Evolutionary conservation across 2,888 invertebrate genomes (phyloP).

Genomic region (Nebria salina): DNA sequence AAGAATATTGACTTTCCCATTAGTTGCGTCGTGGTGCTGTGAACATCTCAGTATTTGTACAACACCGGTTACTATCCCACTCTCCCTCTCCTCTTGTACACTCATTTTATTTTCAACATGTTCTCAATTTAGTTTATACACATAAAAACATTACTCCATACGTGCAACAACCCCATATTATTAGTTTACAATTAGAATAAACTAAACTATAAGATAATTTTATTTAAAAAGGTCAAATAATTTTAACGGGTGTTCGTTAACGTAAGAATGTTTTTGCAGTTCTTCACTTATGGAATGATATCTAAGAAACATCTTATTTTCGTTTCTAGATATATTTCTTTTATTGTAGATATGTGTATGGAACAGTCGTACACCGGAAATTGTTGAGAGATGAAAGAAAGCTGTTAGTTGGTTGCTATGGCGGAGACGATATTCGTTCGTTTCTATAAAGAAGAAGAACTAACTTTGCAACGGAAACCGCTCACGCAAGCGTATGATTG

Average conservation of each 20-base stretch:
- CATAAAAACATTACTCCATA: not conserved
- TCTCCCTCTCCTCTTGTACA: not conserved
- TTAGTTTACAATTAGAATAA: too few relatives aligned
- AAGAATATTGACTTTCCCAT: not conserved
- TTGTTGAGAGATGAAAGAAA: conserved; percentile 20
- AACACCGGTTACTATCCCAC: not conserved
- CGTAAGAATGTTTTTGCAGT: too few relatives aligned
- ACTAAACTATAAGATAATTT: too few relatives aligned
- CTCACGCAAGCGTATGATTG: conserved; percentile 19
- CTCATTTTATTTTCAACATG: not conserved
- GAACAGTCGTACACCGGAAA: conserved; percentile 16
- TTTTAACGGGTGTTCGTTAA: too few relatives aligned
- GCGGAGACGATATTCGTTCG: not conserved
- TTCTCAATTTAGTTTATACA: not conserved
- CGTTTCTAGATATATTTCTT: not conserved
- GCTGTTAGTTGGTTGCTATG: conserved; percentile 20
- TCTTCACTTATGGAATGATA: not conserved
- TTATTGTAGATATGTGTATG: not conserved
- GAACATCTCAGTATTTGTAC: not conserved
- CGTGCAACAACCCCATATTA: not conserved
- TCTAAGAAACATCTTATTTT: not conserved
- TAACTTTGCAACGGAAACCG: conserved; percentile 25
- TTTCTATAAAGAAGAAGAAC: not conserved
- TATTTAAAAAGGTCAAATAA: too few relatives aligned
- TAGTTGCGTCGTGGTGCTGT: not conserved